Evolutionary conservation across 2,888 invertebrate species (phyloP).

Genomic region (Zhengitettix transpicula): DNA sequence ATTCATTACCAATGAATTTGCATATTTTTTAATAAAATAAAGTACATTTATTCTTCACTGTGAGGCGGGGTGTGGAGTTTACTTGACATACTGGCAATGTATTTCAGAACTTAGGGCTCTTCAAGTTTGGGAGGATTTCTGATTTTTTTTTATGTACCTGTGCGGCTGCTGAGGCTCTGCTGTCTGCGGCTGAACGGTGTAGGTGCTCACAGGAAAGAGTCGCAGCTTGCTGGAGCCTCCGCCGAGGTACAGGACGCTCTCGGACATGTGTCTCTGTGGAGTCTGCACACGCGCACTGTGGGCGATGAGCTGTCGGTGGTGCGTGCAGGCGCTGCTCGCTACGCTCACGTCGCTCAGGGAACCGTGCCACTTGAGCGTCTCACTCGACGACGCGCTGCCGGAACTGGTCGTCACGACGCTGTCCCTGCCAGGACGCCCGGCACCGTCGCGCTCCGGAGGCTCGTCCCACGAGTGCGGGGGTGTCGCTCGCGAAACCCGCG

Average conservation of each 20-base stretch:
- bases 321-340: constrained; percentile 28
- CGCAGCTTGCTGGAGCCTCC: constrained; percentile 34
- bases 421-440: constrained; percentile 22
- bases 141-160: background rate
- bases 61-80: too few species aligned
- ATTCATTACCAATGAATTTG: too few species aligned
- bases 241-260: constrained; percentile 54
- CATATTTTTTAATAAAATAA: too few species aligned
- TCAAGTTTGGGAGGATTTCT: too few species aligned
- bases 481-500: constrained; percentile 10
- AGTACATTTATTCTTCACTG: too few species aligned
- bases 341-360: constrained; percentile 57
- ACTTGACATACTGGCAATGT: too few species aligned
- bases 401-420: constrained; percentile 45
- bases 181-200: constrained; percentile 35
- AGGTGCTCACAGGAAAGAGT: constrained; percentile 52
- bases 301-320: constrained; percentile 42
- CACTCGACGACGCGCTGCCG: constrained; percentile 49
- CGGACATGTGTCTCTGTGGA: constrained; percentile 61
- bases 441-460: constrained; percentile 19
- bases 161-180: constrained; percentile 17
- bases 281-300: constrained; percentile 62
- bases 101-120: too few species aligned
- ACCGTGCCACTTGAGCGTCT: constrained; percentile 64
- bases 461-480: constrained; percentile 33